Evolutionary conservation across 1,140 invertebrate genomes (phyloP), one percentile per base, ranked within the genome.

Genomic region (Meloidogyne exigua): DNA sequence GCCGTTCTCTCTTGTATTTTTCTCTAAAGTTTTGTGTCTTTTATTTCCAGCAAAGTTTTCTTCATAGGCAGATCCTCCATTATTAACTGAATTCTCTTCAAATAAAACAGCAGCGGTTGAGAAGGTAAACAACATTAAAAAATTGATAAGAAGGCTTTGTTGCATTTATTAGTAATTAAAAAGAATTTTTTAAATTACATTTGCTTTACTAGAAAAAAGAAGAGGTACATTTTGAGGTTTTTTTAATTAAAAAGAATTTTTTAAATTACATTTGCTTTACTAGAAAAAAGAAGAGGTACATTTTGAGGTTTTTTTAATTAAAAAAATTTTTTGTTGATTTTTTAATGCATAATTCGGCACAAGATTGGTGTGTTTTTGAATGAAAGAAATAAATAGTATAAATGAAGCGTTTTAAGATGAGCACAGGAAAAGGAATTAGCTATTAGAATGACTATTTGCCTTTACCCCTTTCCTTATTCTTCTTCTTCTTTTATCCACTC

Each of bases 341-440:
- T 42, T 42, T 42, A 32, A 32, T 7, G 7, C 28, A 32, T 44
- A 44, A 15, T 44, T 44, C 42, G 13, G 42, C 42, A 57, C 7
- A n/a, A 57, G 21, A 18, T 15, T 15, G 5, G 49, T n/a, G n/a
- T 57, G 49, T 57, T 57, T 57, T 57, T 57, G n/a, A 57, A 57
- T 1, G 18, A n/a, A 57, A n/a, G 5, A 18, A 57, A n/a, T n/a
- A 57, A 57, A 57, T 57, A n/a, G 36, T 39, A 39, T 39, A 39
- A 39, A 39, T 39, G 36, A 57, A 57, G 49, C 49, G 49, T n/a
- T 57, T 57, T 57, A 57, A 57, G 49, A 57, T 57, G 49, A 57
- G 49, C 49, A 57, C 18, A 57, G 49, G 49, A 57, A 57, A 57
- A 57, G 49, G 49, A 57, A 57, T 57, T 57, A 57, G 49, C 49